Conservation (phyloP, 2,113 vertebrate species). For the Podarcis muralis region DNA sequence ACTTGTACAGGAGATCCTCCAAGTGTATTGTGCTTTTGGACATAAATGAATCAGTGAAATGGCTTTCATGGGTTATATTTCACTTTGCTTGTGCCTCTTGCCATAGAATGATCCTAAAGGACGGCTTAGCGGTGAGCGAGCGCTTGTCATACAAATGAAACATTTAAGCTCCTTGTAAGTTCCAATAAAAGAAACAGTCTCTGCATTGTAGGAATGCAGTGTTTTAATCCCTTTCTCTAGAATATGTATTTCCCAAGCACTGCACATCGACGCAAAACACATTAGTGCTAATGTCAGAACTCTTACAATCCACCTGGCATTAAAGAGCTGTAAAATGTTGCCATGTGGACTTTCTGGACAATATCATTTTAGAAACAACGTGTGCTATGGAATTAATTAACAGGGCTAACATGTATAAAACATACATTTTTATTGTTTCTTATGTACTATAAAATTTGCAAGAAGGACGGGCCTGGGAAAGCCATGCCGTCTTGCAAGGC, state of each 20-base stretch:
- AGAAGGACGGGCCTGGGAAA: constrained; percentile 73
- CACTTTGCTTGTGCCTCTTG: background rate
- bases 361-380: constrained; percentile 58
- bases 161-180: constrained; percentile 1
- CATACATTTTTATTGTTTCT: constrained; percentile 68
- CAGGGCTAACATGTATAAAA: constrained; percentile 59
- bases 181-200: constrained; percentile 29
- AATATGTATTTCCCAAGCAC: constrained; percentile 52
- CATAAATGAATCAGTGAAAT: background rate
- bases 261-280: constrained; percentile 61
- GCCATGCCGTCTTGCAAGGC: constrained; percentile 46
- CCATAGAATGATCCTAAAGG: background rate
- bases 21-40: background rate
- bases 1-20: background rate
- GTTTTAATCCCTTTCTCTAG: constrained; percentile 50
- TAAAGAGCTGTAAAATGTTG: constrained; percentile 56
- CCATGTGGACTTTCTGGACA: constrained; percentile 64
- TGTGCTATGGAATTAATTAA: constrained; percentile 71
- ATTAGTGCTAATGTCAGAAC: constrained; percentile 58
- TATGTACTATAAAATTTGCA: constrained; percentile 69
- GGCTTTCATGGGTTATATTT: background rate
- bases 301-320: constrained; percentile 51
- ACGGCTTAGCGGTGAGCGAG: background rate
- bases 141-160: background rate
- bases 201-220: constrained; percentile 29